phyloP scores from a whole-genome alignment of 2,797 vertebrate genomes.

The Scarus forsteni region DNA sequence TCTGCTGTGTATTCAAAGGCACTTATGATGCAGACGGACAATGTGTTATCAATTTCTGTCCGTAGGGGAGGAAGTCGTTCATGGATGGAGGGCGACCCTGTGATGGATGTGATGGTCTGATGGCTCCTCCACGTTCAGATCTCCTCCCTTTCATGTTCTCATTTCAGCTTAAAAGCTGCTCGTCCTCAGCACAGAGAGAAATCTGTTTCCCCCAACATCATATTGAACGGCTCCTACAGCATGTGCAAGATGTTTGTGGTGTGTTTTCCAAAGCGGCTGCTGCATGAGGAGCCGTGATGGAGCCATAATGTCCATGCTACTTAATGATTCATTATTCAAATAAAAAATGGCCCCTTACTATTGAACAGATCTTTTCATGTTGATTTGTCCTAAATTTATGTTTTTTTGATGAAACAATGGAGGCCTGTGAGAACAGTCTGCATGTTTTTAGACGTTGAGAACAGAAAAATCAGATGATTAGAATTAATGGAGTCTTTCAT shows the following conservation, averaged over 20 bases:
- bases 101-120: conserved; percentile 83
- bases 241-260: conserved; percentile 13
- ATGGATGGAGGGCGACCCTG: conserved; percentile 41
- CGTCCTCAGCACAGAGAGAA: background rate
- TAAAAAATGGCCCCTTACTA: conserved; percentile 13
- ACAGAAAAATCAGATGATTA: background rate
- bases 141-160: conserved; percentile 65
- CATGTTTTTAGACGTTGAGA: background rate
- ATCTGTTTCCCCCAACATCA: background rate
- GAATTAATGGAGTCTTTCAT: background rate
- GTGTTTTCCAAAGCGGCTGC: conserved; percentile 29
- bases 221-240: conserved; percentile 29
- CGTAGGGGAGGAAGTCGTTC: conserved; percentile 66
- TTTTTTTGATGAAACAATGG: background rate
- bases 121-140: conserved; percentile 71
- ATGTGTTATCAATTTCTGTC: conserved; percentile 75
- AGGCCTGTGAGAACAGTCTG: background rate
- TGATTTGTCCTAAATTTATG: background rate
- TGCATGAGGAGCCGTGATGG: conserved; percentile 40
- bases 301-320: conserved; percentile 24
- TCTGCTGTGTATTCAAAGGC: conserved; percentile 37
- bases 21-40: conserved; percentile 41
- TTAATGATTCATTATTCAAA: conserved; percentile 26
- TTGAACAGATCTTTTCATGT: background rate
- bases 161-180: conserved; percentile 24